Percentiles rank a stretch among this genome's conserved stretches.
These are phyloP conservation scores for Clistopyga incitator DNA, from an alignment of 2,888 invertebrate species.

Conservation along the genomic window DNA sequence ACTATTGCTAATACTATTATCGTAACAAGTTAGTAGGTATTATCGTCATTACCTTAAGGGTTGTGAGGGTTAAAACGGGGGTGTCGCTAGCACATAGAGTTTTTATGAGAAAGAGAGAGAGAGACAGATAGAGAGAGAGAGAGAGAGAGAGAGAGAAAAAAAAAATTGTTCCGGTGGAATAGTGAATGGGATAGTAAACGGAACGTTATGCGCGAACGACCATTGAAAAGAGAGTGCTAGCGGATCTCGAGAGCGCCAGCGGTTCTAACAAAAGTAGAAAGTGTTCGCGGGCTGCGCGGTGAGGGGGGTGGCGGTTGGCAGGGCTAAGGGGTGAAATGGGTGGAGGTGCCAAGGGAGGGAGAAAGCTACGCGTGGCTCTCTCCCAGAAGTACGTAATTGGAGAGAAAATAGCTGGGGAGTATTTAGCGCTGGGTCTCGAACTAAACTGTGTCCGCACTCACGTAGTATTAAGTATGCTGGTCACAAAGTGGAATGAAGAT, in stretches of 20 bases:
- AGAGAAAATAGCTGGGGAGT: conserved; percentile 56
- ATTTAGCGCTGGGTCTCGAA: conserved; percentile 54
- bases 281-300: conserved; percentile 21
- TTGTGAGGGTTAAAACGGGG: conserved; percentile 19
- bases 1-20: conserved; percentile 53
- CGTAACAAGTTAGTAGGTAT: conserved; percentile 15
- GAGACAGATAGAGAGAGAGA: too few species aligned
- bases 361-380: conserved; percentile 29
- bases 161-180: conserved; percentile 34
- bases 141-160: conserved; percentile 4
- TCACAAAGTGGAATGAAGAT: conserved; percentile 62
- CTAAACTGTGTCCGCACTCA: conserved; percentile 54
- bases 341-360: background rate
- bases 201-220: conserved; percentile 56
- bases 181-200: conserved; percentile 52
- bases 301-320: background rate
- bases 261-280: conserved; percentile 56
- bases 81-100: background rate
- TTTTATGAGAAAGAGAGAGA: too few species aligned
- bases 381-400: conserved; percentile 62
- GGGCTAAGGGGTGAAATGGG: background rate
- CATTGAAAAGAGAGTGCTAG: conserved; percentile 58
- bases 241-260: conserved; percentile 32
- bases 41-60: conserved; percentile 27
- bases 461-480: conserved; percentile 57